Percentiles rank a stretch among this genome's conserved stretches.
Conservation (phyloP, 1,140 invertebrate genomes). For the Rhopalosiphum maidis region DNA sequence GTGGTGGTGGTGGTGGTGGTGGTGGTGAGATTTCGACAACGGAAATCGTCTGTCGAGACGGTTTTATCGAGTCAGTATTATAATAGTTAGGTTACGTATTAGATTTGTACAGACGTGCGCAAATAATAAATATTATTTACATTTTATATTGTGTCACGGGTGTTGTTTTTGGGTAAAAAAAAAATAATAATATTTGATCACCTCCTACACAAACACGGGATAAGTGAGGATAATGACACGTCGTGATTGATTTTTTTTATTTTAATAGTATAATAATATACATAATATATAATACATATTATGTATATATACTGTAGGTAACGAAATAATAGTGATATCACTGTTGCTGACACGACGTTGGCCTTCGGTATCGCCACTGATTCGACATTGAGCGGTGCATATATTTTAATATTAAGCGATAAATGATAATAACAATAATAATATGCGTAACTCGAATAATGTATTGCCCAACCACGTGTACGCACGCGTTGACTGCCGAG, state of each 20-base stretch:
- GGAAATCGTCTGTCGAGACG: not conserved
- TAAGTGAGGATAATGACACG: not conserved
- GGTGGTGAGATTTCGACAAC: not conserved
- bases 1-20: not conserved
- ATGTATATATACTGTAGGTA: too few species aligned
- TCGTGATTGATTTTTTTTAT: not conserved
- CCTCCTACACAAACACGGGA: not conserved
- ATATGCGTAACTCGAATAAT: not conserved
- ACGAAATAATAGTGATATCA: too few species aligned
- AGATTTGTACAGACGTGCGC: not conserved
- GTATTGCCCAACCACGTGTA: not conserved
- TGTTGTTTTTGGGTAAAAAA: not conserved
- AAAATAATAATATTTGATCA: not conserved
- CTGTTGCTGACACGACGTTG: not conserved
- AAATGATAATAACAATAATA: not conserved
- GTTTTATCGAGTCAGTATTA: not conserved
- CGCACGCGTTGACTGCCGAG: not conserved
- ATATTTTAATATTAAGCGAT: not conserved
- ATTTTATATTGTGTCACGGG: not conserved
- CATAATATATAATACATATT: too few species aligned
- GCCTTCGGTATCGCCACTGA: not conserved
- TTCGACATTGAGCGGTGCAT: slow-evolving; percentile 4
- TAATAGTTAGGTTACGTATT: not conserved
- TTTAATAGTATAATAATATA: too few species aligned
- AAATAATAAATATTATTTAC: not conserved